phyloP scores from a whole-genome alignment of 2,113 vertebrate genomes.

The Myiagra hebetior region DNA sequence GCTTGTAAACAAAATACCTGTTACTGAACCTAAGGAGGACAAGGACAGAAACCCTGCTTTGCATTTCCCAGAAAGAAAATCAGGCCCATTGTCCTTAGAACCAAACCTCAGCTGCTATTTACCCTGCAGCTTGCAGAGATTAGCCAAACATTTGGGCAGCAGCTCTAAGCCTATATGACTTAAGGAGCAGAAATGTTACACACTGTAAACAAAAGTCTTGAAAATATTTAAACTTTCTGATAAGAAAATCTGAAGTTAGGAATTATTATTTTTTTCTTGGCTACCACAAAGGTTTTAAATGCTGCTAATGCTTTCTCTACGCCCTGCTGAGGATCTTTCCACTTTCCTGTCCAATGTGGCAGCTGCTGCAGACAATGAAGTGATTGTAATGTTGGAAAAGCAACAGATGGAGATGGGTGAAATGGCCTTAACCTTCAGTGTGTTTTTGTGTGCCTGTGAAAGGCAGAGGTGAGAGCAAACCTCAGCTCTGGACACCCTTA shows the following conservation, averaged over 20 bases:
- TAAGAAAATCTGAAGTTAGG: not conserved
- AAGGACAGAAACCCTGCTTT: not conserved
- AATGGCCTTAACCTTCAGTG: not conserved
- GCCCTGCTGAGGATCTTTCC: not conserved
- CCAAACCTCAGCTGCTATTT: conserved; percentile 15
- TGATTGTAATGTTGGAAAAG: conserved; percentile 13
- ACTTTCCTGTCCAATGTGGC: not conserved
- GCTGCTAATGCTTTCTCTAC: not conserved
- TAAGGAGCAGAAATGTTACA: conserved; percentile 1
- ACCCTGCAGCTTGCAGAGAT: not conserved
- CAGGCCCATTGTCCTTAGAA: not conserved
- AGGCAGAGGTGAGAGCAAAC: not conserved
- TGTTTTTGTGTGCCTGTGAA: not conserved
- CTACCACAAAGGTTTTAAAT: not conserved
- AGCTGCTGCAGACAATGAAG: not conserved
- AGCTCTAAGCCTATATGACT: not conserved
- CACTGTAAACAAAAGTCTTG: not conserved
- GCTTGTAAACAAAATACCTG: not conserved
- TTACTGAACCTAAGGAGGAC: not conserved
- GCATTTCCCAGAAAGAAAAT: not conserved
- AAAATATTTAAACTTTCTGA: conserved; percentile 2
- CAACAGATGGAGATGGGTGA: not conserved
- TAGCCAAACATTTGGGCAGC: not conserved
- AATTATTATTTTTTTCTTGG: not conserved
- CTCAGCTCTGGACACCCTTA: not conserved